Percentiles rank a stretch among this genome's conserved stretches.
These are phyloP conservation scores for Serilophus lunatus DNA, from an alignment of 2,113 vertebrate genomes.

Conservation along the genomic window DNA sequence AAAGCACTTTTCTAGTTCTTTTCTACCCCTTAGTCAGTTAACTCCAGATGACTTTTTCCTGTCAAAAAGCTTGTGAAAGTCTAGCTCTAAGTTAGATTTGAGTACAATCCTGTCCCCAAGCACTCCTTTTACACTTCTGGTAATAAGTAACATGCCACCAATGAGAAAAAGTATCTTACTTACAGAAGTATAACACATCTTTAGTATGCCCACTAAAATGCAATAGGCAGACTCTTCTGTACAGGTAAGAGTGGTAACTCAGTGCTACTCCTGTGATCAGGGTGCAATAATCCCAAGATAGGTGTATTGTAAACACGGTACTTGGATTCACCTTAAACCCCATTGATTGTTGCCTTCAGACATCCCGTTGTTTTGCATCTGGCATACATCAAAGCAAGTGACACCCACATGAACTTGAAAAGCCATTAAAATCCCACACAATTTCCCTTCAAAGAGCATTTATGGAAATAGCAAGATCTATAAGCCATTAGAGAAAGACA, in stretches of 20 bases:
- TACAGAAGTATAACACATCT: neutral
- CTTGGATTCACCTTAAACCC: neutral
- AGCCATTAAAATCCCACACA: slow-evolving; percentile 43
- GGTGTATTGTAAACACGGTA: neutral
- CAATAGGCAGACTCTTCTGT: neutral
- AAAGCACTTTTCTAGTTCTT: neutral
- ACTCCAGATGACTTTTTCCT: neutral
- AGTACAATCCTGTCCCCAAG: neutral
- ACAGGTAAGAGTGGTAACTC: neutral
- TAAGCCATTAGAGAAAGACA: slow-evolving; percentile 42
- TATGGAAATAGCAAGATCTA: slow-evolving; percentile 47
- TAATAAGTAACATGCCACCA: neutral
- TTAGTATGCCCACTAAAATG: neutral
- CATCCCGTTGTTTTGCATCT: neutral
- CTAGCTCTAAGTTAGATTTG: neutral
- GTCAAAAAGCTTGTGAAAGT: neutral
- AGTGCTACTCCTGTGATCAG: neutral
- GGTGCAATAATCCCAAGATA: neutral
- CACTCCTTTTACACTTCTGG: neutral
- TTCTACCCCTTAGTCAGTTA: neutral
- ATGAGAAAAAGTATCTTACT: neutral
- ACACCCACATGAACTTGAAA: neutral
- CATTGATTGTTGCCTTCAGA: neutral
- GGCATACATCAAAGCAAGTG: slow-evolving; percentile 14
- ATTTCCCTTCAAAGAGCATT: slow-evolving; percentile 42